Base-by-base conservation (phyloP, 1,140 invertebrate genomes). In the Hyles euphorbiae region DNA sequence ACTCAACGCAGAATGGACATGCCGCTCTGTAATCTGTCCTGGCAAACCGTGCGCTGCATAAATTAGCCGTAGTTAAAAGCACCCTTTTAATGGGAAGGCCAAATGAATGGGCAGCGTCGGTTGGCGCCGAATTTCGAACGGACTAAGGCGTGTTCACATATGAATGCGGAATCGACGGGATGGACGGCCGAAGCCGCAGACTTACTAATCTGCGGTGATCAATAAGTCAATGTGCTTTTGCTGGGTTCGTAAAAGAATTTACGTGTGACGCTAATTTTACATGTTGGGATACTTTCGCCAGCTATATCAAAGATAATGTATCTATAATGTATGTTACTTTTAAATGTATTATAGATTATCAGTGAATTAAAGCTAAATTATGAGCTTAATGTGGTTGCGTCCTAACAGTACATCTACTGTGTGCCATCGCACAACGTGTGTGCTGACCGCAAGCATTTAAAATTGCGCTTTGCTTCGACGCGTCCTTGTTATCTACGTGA, bases 21-120 rank as follows among this genome's bases (percentile, higher is more conserved):
- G 60, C 67, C 64, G 63, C 72, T 78, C 76, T 76, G 76, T 78
- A 78, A 78, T 78, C 73, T 76, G 76, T 76, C 72, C 65, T 50
- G 53, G 65, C 59, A 65, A 71, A 69, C 65, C 67, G 65, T 72
- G 67, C 58, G 56, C 60, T 63, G 67, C 70, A 70, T 68, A 70
- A 75, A 72, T 72, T 70, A 72, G 61, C 68, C 62, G 67, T 65
- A 70, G 67, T 72, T 69, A 71, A 60, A 78, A 75, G 73, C 76
- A 66, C 69, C 66, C 64, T 76, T 74, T 76, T 74, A 72, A 78
- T 78, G 73, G 71, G 67, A 68, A 69, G 66, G 48, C 73, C 61
- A 76, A 74, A 76, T 76, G 74, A 76, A 76, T 76, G 71, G 74
- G 63, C 66, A 69, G 52, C 59, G 59, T 64, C 58, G 61, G 52